These are phyloP conservation scores for Gallirallus australis DNA, from an alignment of 2,797 vertebrate genomes.

Conservation along the genomic window DNA sequence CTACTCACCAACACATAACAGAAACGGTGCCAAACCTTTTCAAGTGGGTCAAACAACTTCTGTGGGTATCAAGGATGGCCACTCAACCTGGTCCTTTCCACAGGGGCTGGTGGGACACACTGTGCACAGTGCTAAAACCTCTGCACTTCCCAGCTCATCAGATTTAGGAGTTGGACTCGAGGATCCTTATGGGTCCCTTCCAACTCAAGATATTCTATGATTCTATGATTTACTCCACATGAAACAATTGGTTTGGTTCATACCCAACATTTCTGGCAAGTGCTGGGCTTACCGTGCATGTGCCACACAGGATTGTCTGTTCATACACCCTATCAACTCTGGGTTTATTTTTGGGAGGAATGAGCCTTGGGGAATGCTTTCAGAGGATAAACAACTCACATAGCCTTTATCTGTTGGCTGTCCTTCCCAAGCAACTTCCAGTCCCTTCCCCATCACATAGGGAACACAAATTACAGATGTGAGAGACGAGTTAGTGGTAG, in stretches of 20 bases:
- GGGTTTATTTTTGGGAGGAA: background rate
- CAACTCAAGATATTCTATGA: no score
- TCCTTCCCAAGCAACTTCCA: background rate
- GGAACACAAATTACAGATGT: background rate
- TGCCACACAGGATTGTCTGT: background rate
- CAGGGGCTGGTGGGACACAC: rapidly evolving
- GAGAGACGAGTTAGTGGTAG: background rate
- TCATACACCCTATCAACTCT: background rate
- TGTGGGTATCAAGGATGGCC: background rate
- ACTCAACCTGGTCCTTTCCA: background rate
- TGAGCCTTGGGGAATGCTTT: background rate
- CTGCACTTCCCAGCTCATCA: background rate
- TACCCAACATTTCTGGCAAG: background rate
- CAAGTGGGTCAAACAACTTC: background rate
- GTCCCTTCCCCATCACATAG: background rate
- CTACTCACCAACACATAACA: background rate
- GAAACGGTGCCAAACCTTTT: background rate
- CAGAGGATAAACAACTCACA: background rate
- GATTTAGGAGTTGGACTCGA: background rate
- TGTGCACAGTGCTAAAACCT: background rate
- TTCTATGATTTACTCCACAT: no score
- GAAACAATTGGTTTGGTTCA: background rate
- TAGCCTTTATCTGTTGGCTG: rapidly evolving
- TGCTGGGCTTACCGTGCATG: background rate
- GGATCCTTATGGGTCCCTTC: no score